phyloP scores from a whole-genome alignment of 2,113 vertebrate species.

The Sphaerodactylus townsendi region DNA sequence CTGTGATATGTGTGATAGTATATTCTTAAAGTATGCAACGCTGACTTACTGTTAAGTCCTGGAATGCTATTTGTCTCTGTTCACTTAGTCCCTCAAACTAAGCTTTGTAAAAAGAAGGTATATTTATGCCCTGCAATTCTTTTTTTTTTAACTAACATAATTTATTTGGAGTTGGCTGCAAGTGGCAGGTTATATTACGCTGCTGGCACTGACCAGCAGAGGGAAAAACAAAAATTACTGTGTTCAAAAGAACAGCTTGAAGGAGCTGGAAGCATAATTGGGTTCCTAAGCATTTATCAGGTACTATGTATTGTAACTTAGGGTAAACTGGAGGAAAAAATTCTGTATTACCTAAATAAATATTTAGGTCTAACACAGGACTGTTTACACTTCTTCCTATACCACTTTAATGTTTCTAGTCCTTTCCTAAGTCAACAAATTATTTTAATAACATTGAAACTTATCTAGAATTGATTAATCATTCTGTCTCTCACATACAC shows the following conservation, averaged over 20 bases:
- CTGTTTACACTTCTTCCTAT: not conserved
- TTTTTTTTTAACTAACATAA: not conserved
- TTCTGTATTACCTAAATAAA: not conserved
- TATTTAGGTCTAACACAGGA: not conserved
- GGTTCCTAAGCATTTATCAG: not conserved
- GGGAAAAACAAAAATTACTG: not conserved
- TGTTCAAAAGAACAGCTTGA: not conserved
- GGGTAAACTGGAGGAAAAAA: not conserved
- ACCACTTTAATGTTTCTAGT: too few species aligned
- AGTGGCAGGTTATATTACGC: not conserved
- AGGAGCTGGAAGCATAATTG: not conserved
- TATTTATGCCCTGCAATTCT: not conserved
- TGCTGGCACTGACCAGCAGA: not conserved
- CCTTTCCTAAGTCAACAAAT: not conserved
- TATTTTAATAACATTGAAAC: not conserved
- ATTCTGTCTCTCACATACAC: too few species aligned
- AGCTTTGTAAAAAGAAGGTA: not conserved
- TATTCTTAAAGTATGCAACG: not conserved
- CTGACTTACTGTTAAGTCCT: not conserved
- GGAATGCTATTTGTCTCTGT: not conserved
- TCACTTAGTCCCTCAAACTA: not conserved
- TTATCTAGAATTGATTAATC: not conserved
- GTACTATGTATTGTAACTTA: not conserved
- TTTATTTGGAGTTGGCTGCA: not conserved
- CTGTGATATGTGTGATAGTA: not conserved